A percentile compares a stretch with the other conserved stretches of the same genome.
phyloP scores from a whole-genome alignment of 1,140 invertebrate genomes.

The Listronotus oregonensis region DNA sequence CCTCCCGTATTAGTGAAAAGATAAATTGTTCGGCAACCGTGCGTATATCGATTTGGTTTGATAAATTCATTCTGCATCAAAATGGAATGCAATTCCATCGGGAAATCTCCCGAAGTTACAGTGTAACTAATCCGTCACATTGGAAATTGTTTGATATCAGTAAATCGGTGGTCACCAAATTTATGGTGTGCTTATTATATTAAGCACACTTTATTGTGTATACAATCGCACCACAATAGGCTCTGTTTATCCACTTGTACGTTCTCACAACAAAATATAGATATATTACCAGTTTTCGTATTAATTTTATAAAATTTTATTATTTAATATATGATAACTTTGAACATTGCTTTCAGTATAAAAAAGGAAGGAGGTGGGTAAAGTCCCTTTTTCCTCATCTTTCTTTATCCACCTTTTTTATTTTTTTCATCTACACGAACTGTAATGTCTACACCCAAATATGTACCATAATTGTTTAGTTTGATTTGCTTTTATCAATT shows the following conservation, averaged over 20 bases:
- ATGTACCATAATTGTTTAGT: no score
- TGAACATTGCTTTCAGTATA: no score
- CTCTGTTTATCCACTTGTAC: no score
- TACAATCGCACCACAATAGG: no score
- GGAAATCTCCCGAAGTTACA: constrained; percentile 45
- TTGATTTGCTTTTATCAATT: no score
- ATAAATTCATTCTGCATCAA: constrained; percentile 35
- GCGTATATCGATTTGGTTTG: constrained; percentile 20
- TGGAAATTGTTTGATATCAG: constrained; percentile 47
- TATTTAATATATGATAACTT: no score
- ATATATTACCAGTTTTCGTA: not conserved
- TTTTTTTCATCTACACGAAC: no score
- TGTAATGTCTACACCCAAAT: no score
- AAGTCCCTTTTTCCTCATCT: no score
- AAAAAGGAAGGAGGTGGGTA: no score
- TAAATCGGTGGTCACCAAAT: constrained; percentile 42
- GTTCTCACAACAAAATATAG: constrained; percentile 9
- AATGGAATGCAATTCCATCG: constrained; percentile 43
- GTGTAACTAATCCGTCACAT: constrained; percentile 38
- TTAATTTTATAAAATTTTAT: no score
- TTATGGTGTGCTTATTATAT: constrained; percentile 44
- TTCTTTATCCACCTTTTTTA: no score
- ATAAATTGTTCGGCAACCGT: constrained; percentile 10
- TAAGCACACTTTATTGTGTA: constrained; percentile 34
- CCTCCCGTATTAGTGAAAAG: constrained; percentile 17